Evolutionary conservation across 1,140 invertebrate species (phyloP), one percentile per base, ranked within the genome.

Genomic region (Scaptodrosophila lebanonensis): DNA sequence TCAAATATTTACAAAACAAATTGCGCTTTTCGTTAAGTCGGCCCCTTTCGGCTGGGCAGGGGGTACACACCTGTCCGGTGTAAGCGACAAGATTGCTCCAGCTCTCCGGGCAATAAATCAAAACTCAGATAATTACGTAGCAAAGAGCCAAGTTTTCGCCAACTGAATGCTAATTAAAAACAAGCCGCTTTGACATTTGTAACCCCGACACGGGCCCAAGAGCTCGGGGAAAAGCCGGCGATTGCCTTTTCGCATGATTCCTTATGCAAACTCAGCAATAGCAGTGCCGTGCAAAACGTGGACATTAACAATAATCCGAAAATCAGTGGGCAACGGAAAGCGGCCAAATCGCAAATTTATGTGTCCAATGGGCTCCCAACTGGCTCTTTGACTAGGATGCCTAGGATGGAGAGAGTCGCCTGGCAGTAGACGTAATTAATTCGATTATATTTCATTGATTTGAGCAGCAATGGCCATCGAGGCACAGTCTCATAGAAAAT

Each of bases 361-460:
- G 66, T 76, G 72, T 50, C 68, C 58, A 52, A 54, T 39, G 49
- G 43, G 57, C 52, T 54, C 20, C 11, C 13, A 32, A 22, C 17
- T 44, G 15, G 3, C 17, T 9, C 35, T 32, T n/a, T n/a, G n/a
- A n/a, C n/a, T n/a, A n/a, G n/a, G n/a, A n/a, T n/a, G n/a, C n/a
- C n/a, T n/a, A n/a, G n/a, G n/a, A n/a, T n/a, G n/a, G n/a, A n/a
- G n/a, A n/a, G n/a, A n/a, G n/a, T n/a, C 48, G 11, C 27, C 25
- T 51, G 36, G 7, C 12, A 9, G 15, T 63, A 66, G 70, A 82
- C 68, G 77, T 83, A 83, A 83, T 83, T 83, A 83, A 83, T 83
- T 83, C 72, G 77, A 83, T 83, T 83, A 83, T 83, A 77, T 83
- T 83, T 83, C 77, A 83, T 83, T 83, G 77, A 83, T 83, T 83